Percentiles rank a stretch among this genome's conserved stretches.
phyloP scores from a whole-genome alignment of 2,113 vertebrate genomes.

The Catagonus wagneri region DNA sequence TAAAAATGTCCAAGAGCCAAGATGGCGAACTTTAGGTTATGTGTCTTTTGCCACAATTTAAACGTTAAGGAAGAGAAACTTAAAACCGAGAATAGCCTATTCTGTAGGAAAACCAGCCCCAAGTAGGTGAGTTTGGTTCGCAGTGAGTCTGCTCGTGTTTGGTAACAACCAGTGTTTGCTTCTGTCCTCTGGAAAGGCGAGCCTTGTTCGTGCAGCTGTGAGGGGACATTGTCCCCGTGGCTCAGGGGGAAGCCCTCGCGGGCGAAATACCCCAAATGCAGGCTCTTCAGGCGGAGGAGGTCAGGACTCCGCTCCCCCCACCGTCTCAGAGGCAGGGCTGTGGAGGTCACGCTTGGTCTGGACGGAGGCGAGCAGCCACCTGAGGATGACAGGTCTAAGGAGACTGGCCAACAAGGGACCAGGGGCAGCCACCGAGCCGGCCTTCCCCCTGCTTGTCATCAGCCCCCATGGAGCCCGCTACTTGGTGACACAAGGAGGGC shows the following conservation, averaged over 20 bases:
- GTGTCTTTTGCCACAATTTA: neutral
- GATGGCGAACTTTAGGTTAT: rapidly evolving
- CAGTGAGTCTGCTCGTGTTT: neutral
- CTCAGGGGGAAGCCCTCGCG: neutral
- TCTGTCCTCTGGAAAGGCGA: neutral
- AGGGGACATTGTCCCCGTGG: neutral
- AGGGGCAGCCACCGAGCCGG: rapidly evolving
- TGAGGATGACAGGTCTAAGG: too few species aligned
- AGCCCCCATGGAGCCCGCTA: neutral
- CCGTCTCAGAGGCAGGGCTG: neutral
- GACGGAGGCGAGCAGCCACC: neutral
- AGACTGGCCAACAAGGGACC: rapidly evolving
- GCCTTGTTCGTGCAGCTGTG: neutral
- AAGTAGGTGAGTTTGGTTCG: neutral
- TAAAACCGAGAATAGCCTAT: neutral
- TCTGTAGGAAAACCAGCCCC: neutral
- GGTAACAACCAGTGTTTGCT: neutral
- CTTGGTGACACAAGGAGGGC: neutral
- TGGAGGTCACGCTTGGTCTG: rapidly evolving
- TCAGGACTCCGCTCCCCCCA: too few species aligned
- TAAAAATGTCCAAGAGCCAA: neutral
- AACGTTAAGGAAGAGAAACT: neutral
- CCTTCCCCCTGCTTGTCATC: rapidly evolving
- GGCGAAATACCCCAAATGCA: neutral
- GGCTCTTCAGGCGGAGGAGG: neutral